Evolutionary conservation across 2,888 invertebrate genomes (phyloP).

Genomic region (Phaedon cochleariae): DNA sequence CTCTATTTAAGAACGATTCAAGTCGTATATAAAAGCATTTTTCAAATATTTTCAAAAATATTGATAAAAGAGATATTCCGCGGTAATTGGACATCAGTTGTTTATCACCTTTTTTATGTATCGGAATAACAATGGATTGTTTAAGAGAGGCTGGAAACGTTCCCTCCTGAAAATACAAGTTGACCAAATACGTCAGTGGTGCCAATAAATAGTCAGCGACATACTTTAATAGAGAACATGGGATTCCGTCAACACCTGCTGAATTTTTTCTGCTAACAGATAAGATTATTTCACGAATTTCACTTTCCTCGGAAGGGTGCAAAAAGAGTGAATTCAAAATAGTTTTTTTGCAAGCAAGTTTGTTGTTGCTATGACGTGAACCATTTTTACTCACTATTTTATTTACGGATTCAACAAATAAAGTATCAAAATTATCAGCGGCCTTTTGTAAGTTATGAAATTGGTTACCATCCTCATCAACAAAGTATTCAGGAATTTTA

Average conservation of each 20-base stretch:
- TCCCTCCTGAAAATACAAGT: constrained; percentile 9
- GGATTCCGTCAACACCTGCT: constrained; percentile 6
- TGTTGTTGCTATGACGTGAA: constrained; percentile 4
- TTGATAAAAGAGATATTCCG: constrained; percentile 11
- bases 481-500: constrained; percentile 5
- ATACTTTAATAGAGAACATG: constrained; percentile 3
- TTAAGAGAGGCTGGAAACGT: constrained; percentile 7
- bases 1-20: neutral
- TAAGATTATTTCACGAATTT: constrained; percentile 3
- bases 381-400: neutral
- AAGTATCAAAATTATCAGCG: neutral
- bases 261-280: neutral
- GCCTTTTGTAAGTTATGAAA: constrained; percentile 1
- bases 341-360: neutral
- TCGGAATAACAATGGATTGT: constrained; percentile 11
- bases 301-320: neutral
- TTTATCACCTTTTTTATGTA: constrained; percentile 6
- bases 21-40: constrained; percentile 3
- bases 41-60: neutral
- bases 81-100: constrained; percentile 9
- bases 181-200: constrained; percentile 6
- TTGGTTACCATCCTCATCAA: constrained; percentile 8
- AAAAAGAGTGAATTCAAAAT: constrained; percentile 1
- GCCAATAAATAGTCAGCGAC: constrained; percentile 7
- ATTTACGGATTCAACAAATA: constrained; percentile 6